A percentile compares a stretch with the other conserved stretches of the same genome.
Evolutionary conservation across 2,113 vertebrate species (phyloP).

Genomic region (Bufo bufo): DNA sequence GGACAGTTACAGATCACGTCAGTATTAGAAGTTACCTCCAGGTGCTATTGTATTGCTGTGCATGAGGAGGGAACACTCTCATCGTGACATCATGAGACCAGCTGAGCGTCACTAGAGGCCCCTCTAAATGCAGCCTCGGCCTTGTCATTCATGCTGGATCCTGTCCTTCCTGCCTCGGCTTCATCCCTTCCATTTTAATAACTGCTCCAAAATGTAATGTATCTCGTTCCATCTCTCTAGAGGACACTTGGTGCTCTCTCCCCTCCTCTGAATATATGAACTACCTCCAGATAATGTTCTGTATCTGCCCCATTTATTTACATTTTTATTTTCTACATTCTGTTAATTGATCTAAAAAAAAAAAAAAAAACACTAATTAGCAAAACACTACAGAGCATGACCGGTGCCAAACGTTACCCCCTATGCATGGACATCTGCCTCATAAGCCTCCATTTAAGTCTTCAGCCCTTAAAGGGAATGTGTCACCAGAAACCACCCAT

Average conservation of each 20-base stretch:
- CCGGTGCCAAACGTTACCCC: slow-evolving; percentile 2
- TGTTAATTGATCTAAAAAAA: background rate
- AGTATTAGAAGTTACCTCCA: slow-evolving; percentile 40
- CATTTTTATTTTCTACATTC: background rate
- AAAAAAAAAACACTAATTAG: background rate
- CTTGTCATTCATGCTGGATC: background rate
- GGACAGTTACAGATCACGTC: slow-evolving; percentile 16
- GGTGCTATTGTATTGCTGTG: background rate
- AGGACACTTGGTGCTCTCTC: background rate
- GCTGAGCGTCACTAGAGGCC: background rate
- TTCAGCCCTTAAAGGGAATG: too few species aligned
- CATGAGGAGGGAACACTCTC: background rate
- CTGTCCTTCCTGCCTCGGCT: background rate
- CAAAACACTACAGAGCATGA: background rate
- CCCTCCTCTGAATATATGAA: background rate
- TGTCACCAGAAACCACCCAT: too few species aligned
- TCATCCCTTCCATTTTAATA: background rate
- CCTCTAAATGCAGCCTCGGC: background rate
- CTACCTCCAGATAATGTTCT: slow-evolving; percentile 22
- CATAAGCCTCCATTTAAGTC: too few species aligned
- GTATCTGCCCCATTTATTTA: background rate
- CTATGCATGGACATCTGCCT: too few species aligned
- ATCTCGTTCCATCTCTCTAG: background rate
- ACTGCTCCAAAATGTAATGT: too few species aligned
- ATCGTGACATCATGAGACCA: background rate